These are phyloP conservation scores for Pogonognathellus flavescens DNA, from an alignment of 1,140 invertebrate species.

Conservation along the genomic window DNA sequence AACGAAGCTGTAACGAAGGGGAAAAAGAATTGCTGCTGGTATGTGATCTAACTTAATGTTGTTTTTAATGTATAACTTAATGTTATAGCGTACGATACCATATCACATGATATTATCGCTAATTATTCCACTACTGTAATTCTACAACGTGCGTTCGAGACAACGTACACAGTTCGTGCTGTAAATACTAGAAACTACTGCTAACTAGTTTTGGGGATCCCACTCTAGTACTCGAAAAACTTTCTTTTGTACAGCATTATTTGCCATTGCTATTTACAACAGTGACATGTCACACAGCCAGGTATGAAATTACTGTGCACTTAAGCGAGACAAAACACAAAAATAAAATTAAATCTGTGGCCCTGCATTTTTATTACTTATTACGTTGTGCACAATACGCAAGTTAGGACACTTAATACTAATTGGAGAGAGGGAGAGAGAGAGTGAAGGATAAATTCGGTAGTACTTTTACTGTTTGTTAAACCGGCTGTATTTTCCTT, in stretches of 20 bases:
- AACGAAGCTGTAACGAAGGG: not conserved
- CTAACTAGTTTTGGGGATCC: too few relatives aligned
- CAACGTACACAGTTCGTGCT: not conserved
- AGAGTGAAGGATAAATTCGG: not conserved
- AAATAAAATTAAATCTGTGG: constrained; percentile 50
- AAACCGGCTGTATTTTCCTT: not conserved
- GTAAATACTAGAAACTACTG: too few relatives aligned
- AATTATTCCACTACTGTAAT: constrained; percentile 11
- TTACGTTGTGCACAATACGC: constrained; percentile 24
- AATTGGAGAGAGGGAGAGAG: constrained; percentile 34
- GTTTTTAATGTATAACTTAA: not conserved
- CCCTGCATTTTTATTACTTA: constrained; percentile 45
- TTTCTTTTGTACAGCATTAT: not conserved
- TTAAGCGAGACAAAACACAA: constrained; percentile 42
- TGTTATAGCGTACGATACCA: constrained; percentile 10
- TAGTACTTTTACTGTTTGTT: constrained; percentile 13
- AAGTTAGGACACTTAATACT: constrained; percentile 5
- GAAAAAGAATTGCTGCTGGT: not conserved
- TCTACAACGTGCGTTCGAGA: not conserved
- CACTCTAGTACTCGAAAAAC: too few relatives aligned
- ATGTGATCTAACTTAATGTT: constrained; percentile 30
- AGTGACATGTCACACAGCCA: not conserved
- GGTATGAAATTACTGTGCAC: not conserved
- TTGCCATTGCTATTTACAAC: not conserved
- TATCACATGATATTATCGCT: constrained; percentile 35